Percentiles rank a stretch among this genome's conserved stretches.
These are phyloP conservation scores for Camponotus vicinus DNA, from an alignment of 1,140 invertebrate genomes.

Conservation along the genomic window DNA sequence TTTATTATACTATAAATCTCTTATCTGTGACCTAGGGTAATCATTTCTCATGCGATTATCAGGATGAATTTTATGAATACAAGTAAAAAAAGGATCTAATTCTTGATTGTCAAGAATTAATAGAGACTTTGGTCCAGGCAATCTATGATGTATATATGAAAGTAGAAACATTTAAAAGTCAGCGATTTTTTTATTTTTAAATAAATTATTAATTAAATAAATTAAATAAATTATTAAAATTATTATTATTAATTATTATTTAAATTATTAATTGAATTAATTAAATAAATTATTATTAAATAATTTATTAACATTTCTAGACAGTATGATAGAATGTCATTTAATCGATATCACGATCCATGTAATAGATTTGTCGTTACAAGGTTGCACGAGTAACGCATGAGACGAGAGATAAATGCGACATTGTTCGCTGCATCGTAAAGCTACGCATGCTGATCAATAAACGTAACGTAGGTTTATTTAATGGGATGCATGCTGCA, in stretches of 20 bases:
- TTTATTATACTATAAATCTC: not conserved
- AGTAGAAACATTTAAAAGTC: not conserved
- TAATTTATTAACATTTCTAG: not conserved
- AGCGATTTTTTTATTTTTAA: not conserved
- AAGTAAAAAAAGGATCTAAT: not conserved
- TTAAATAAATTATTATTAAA: too few species aligned
- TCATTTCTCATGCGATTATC: constrained; percentile 15
- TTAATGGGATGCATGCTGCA: not conserved
- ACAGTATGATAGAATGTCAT: not conserved
- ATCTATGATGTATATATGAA: not conserved
- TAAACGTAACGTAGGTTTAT: not conserved
- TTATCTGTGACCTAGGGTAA: constrained; percentile 11
- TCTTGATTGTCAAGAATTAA: not conserved
- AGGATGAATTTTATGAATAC: not conserved
- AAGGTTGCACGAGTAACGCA: not conserved
- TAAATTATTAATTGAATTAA: too few species aligned
- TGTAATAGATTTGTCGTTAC: not conserved
- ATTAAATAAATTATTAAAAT: too few species aligned
- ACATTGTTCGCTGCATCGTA: not conserved
- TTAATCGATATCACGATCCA: not conserved
- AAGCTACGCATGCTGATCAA: not conserved
- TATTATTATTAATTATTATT: too few species aligned
- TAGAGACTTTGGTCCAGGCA: not conserved
- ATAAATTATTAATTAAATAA: too few species aligned
- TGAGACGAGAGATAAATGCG: not conserved